These are phyloP conservation scores for Silurus lanzhouensis DNA, from an alignment of 2,797 vertebrate species.

Conservation along the genomic window DNA sequence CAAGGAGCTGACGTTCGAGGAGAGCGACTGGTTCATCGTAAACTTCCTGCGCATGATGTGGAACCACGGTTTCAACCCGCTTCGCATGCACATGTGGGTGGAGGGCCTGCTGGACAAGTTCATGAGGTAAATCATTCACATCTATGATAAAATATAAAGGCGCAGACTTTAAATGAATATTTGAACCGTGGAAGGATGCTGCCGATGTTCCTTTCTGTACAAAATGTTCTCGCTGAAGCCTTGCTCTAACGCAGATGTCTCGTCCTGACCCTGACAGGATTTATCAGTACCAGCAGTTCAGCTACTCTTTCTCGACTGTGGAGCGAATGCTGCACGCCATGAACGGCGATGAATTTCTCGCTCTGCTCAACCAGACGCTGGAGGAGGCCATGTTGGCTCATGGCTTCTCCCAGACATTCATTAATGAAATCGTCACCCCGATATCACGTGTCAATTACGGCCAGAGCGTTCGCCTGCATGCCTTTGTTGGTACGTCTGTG, in stretches of 20 bases:
- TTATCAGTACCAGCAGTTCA: slow-evolving; percentile 91
- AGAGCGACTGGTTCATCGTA: slow-evolving; percentile 89
- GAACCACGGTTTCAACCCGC: slow-evolving; percentile 84
- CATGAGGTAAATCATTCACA: slow-evolving; percentile 82
- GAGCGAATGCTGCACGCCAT: slow-evolving; percentile 86
- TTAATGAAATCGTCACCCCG: slow-evolving; percentile 83
- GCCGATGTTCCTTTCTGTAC: too few species aligned
- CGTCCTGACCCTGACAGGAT: slow-evolving; percentile 74
- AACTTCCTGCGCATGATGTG: slow-evolving; percentile 86
- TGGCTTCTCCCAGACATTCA: slow-evolving; percentile 88
- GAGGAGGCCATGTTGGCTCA: slow-evolving; percentile 83
- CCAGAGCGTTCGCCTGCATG: slow-evolving; percentile 80
- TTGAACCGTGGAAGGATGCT: not conserved
- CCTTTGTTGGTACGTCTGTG: slow-evolving; percentile 82
- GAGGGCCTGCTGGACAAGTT: slow-evolving; percentile 90
- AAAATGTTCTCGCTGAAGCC: not conserved
- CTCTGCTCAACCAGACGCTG: slow-evolving; percentile 84
- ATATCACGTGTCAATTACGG: slow-evolving; percentile 82
- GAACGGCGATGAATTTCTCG: slow-evolving; percentile 78
- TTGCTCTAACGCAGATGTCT: not conserved
- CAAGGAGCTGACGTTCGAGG: slow-evolving; percentile 85
- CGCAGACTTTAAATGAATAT: not conserved
- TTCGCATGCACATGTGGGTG: slow-evolving; percentile 93
- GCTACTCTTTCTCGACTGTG: slow-evolving; percentile 88
- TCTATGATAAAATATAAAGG: not conserved